Evolutionary conservation across 2,888 invertebrate genomes (phyloP).

Genomic region (Caenorhabditis drosophilae): DNA sequence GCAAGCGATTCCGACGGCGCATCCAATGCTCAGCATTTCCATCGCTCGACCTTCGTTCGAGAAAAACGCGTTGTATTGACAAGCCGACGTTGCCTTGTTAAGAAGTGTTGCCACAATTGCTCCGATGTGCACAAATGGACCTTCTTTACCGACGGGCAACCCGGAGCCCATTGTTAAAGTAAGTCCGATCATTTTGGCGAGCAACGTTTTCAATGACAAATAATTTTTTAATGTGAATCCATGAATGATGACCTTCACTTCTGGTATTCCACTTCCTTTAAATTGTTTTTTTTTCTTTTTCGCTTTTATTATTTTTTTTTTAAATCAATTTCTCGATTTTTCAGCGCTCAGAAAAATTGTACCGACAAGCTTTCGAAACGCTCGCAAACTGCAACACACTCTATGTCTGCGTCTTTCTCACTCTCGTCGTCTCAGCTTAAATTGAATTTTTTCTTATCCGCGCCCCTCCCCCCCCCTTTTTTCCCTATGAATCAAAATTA

Average conservation of each 20-base stretch:
- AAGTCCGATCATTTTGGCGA: constrained; percentile 90
- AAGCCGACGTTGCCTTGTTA: constrained; percentile 68
- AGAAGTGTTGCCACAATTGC: constrained; percentile 93
- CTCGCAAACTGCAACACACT: background rate
- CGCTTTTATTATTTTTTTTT: no score
- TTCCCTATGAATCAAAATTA: no score
- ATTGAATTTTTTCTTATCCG: no score
- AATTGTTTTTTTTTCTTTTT: no score
- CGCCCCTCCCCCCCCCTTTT: no score
- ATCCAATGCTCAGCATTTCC: constrained; percentile 95
- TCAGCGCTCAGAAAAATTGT: no score
- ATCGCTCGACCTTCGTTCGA: constrained; percentile 76
- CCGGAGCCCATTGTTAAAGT: constrained; percentile 93
- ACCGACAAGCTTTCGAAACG: no score
- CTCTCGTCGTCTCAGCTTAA: no score
- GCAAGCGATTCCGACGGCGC: constrained; percentile 90
- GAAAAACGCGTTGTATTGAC: constrained; percentile 57
- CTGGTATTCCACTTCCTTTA: constrained; percentile 94
- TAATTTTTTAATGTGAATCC: constrained; percentile 96
- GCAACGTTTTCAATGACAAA: constrained; percentile 87
- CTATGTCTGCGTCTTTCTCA: no score
- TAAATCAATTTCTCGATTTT: no score
- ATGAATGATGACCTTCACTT: constrained; percentile 93
- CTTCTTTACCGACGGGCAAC: constrained; percentile 95
- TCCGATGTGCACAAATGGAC: constrained; percentile 98